Conservation (phyloP, 2,797 vertebrate genomes). For the Acipenser oxyrinchus region DNA sequence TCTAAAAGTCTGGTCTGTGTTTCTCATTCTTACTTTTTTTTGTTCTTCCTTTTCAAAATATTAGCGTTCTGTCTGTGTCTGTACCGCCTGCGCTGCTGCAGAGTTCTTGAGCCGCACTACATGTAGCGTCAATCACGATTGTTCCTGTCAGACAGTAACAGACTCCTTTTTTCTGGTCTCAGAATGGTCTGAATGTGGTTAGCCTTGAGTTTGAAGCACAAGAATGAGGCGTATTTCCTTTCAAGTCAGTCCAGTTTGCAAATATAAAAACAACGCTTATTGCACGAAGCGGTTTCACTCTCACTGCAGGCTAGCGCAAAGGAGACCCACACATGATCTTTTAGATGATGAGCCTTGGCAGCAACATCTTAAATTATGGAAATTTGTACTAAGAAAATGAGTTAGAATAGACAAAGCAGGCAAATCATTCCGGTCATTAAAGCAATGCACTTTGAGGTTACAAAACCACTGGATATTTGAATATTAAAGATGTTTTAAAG, state of each 20-base stretch:
- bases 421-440: background rate
- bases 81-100: slow-evolving; percentile 1
- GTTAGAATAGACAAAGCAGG: background rate
- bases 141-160: background rate
- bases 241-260: slow-evolving; percentile 13
- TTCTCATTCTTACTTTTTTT: background rate
- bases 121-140: slow-evolving; percentile 5
- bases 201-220: background rate
- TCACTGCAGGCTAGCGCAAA: slow-evolving; percentile 1
- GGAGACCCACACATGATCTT: slow-evolving; percentile 9
- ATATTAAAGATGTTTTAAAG: too few species aligned
- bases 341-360: background rate
- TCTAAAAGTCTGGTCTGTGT: background rate
- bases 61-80: slow-evolving; percentile 17
- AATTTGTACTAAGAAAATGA: slow-evolving; percentile 4
- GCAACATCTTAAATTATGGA: slow-evolving; percentile 1
- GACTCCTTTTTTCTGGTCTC: slow-evolving; percentile 4
- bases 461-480: too few species aligned
- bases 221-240: slow-evolving; percentile 7
- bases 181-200: background rate
- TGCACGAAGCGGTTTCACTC: slow-evolving; percentile 1
- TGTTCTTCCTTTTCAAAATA: slow-evolving; percentile 19
- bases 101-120: background rate
- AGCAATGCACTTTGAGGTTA: too few species aligned
- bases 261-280: background rate